Base-by-base conservation (phyloP, 2,888 invertebrate genomes). In the Miltochrista miniata region DNA sequence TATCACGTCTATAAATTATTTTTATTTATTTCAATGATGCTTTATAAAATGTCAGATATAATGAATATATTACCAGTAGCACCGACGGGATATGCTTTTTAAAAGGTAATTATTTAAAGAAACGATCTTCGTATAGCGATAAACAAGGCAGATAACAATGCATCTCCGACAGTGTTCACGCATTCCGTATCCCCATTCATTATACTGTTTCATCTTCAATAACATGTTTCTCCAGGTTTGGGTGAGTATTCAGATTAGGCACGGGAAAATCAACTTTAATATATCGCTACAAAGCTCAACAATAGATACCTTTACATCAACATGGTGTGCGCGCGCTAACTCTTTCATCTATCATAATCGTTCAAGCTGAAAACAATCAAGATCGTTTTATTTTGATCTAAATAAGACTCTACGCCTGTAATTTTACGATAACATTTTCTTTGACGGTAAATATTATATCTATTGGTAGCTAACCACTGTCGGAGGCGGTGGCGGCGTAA, bases 271-370 rank as follows among this genome's bases (percentile, higher is more conserved):
- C 64, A 61, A 81, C 87, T 74, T 70, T 90, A 83, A 64, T 9
- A 48, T 51, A 56, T 61, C 45, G 49, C 5, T 49, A 56, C 74
- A 83, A 70, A 75, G 88, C 72, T 74, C 70, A 77, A 66, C 75
- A 73, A 72, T 54, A 63, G 61, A 70, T 74, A 67, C 59, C 61
- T 62, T 68, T 59, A 60, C 64, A 57, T 64, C 76, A 74, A 79
- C 81, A 85, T 86, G 85, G 87, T 85, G 82, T 83, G 84, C 83
- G 89, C 83, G 89, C 90, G 90, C 90, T 90, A 91, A 90, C 90
- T 91, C 90, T 91, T 91, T 90, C 91, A 91, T 90, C 91, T 90
- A 90, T 90, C 91, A 90, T 90, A 90, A 91, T 91, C 90, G 90
- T 90, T 91, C 90, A 90, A 90, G 89, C 90, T 90, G 90, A 91